Base-by-base conservation (phyloP, 2,113 vertebrate species). In the Engystomops pustulosus region DNA sequence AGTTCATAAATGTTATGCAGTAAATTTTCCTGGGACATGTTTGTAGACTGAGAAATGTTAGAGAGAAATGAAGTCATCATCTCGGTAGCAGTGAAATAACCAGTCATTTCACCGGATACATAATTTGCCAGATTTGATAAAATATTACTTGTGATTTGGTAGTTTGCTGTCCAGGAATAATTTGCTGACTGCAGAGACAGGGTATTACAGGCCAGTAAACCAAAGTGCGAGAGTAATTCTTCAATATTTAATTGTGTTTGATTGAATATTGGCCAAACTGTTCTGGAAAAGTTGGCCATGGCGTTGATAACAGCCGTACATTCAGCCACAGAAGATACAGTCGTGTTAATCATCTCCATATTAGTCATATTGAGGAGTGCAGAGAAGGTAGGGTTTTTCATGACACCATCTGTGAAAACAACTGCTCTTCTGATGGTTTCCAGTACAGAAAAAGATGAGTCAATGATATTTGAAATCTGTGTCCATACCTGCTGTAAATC, bases 351-450 rank as follows among this genome's bases (percentile, higher is more conserved):
- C 30, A 84, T 17, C 4, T 75, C 84, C 25, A 75, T 44, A 20
- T 83, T 71, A 3, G 83, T 78, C 72, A 23, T 4, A 65, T 30
- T 20, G 25, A 80, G 14, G 2, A 77, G 25, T 9, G 41, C 8
- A 20, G 36, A 36, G 9, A 67, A 65, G 25, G 2, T 12, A n/a
- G 58, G 41, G 41, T 51, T 17, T 76, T 47, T 23, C 14, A 78
- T 6, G 1, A 83, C 87, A 0, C 89, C 84, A 27, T 90, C 86
- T 45, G 88, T 69, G 0, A 90, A 84, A 80, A 85, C 72, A 20
- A 90, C 72, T 80, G 87, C 86, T 77, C 85, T 88, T 41, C 69
- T 86, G 84, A 90, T 30, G 0, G 65, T 69, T 83, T 90, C 85
- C 60, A 90, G 79, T 47, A 89, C 36, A 55, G 86, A 85, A 75